Evolutionary conservation across 2,113 vertebrate genomes (phyloP).

Genomic region (Nibea coibor): DNA sequence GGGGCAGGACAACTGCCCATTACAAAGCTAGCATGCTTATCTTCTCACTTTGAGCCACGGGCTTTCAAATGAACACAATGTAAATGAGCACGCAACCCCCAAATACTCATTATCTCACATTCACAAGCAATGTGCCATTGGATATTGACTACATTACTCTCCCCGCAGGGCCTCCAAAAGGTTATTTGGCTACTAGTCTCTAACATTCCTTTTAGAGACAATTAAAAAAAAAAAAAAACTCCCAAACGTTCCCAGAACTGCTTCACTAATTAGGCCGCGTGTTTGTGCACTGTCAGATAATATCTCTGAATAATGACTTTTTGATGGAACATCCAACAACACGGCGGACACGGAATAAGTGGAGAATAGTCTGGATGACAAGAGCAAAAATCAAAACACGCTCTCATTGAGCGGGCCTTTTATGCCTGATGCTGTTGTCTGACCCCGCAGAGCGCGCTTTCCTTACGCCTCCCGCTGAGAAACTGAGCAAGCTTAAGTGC

Average conservation of each 20-base stretch:
- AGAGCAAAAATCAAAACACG: slow-evolving; percentile 30
- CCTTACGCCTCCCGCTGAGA: slow-evolving; percentile 40
- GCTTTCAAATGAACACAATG: slow-evolving; percentile 62
- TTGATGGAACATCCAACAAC: slow-evolving; percentile 45
- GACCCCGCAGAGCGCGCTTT: slow-evolving; percentile 46
- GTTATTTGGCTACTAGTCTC: slow-evolving; percentile 66
- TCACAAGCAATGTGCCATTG: slow-evolving; percentile 63
- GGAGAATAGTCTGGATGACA: slow-evolving; percentile 29
- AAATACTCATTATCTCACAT: slow-evolving; percentile 74
- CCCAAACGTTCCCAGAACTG: slow-evolving; percentile 42
- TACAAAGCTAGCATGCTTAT: slow-evolving; percentile 63
- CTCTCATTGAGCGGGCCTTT: slow-evolving; percentile 25
- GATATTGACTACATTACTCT: slow-evolving; percentile 73
- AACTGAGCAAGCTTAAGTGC: slow-evolving; percentile 42
- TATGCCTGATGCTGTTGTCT: slow-evolving; percentile 41
- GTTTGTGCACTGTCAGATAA: slow-evolving; percentile 50
- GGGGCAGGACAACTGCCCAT: slow-evolving; percentile 56
- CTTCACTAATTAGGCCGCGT: slow-evolving; percentile 59
- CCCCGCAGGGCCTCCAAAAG: slow-evolving; percentile 64
- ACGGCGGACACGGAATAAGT: slow-evolving; percentile 36
- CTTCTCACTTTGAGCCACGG: slow-evolving; percentile 49
- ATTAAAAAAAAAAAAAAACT: slow-evolving; percentile 45
- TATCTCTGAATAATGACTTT: slow-evolving; percentile 55
- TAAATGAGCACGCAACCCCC: slow-evolving; percentile 56
- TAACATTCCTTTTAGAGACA: slow-evolving; percentile 45